Conservation (phyloP, 2,888 invertebrate genomes). For the Zootermopsis nevadensis region DNA sequence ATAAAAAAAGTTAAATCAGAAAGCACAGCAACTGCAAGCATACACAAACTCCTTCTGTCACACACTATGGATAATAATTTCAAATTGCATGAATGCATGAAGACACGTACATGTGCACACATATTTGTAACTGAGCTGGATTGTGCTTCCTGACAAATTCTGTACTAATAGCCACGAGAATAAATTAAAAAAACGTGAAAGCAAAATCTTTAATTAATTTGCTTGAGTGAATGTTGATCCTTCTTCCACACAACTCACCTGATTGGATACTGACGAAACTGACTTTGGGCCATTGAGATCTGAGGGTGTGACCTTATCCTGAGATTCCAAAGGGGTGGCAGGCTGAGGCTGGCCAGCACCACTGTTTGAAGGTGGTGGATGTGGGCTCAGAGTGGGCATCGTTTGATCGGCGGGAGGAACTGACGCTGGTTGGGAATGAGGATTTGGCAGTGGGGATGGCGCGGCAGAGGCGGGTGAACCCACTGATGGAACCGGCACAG, state of each 20-base stretch:
- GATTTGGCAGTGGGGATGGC: conserved; percentile 77
- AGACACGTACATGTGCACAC: too few species aligned
- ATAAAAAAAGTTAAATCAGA: too few species aligned
- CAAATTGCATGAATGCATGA: too few species aligned
- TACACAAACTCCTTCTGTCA: too few species aligned
- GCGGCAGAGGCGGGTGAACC: conserved; percentile 75
- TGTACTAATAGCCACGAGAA: too few species aligned
- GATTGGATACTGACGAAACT: conserved; percentile 62
- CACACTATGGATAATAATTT: too few species aligned
- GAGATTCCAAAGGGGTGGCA: conserved; percentile 53
- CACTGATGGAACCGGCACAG: conserved; percentile 67
- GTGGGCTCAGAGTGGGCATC: conserved; percentile 80
- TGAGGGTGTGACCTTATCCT: conserved; percentile 59
- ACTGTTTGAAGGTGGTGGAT: conserved; percentile 65
- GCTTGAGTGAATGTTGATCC: too few species aligned
- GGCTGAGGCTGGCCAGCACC: conserved; percentile 53
- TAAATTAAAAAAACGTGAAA: too few species aligned
- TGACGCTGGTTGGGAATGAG: conserved; percentile 77
- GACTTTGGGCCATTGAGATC: conserved; percentile 62
- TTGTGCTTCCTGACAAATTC: too few species aligned
- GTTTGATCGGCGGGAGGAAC: conserved; percentile 74
- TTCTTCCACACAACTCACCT: conserved; percentile 55
- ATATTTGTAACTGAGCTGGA: too few species aligned
- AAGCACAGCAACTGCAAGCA: too few species aligned
- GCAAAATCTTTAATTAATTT: too few species aligned